Base-by-base conservation (phyloP, 1,140 invertebrate species). In the Eumeta japonica region DNA sequence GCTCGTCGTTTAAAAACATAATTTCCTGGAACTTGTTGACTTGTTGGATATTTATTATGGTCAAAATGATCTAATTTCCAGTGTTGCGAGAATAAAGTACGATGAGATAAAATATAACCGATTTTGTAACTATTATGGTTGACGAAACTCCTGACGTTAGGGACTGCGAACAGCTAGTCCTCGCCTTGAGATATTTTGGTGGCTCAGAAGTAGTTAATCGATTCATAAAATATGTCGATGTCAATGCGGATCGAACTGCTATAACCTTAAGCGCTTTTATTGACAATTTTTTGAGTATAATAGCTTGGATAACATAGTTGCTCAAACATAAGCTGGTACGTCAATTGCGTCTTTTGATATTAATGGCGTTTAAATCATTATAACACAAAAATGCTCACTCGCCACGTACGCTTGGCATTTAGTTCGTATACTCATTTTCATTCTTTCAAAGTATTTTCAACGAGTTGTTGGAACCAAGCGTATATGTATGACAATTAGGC, bases 171-270 rank as follows among this genome's bases (percentile, higher is more conserved):
- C 46, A 48, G 16, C 32, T 48, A 16, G 31, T 18, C 13, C 10
- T 48, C 1, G 35, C 44, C 19, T 20, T 48, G 3, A 16, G 46
- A 28, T 48, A 48, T 41, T 48, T 37, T 15, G 12, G 11, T 30
- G 20, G 31, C 12, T 20, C 19, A 5, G 28, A 42, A 31, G 33
- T 52, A 19, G 14, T 34, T 16, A 51, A 57, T 39, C 20, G 46
- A 27, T 54, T 57, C 38, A 39, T 54, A 13, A 43, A 43, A 14
- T 57, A 46, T 43, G 15, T 42, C 16, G 38, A 54, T 31, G 44
- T 52, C 9, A 42, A 33, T 43, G 12, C 24, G 3, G 36, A 35
- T 19, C 28, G 44, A 10, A 54, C 41, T n/a, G 42, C 50, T 1
- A 18, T 40, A 11, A 18, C 24, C 19, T 15, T 44, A 11, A 15